Conservation (phyloP, 2,888 invertebrate genomes). For the Mythimna loreyi region DNA sequence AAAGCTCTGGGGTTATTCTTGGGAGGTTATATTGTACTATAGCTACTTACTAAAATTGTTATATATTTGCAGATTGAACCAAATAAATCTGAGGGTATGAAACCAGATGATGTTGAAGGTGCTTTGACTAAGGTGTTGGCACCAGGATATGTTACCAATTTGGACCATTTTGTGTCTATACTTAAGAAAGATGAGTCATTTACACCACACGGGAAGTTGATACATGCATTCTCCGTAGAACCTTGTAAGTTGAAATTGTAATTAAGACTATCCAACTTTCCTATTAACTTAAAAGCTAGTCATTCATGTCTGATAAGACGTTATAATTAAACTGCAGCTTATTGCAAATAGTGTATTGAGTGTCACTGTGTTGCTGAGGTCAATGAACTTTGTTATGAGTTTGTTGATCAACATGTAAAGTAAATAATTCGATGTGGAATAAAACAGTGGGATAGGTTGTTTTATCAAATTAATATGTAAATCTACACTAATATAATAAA, state of each 20-base stretch:
- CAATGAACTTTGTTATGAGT: conserved; percentile 19
- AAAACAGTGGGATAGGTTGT: background rate
- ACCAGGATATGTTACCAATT: conserved; percentile 93
- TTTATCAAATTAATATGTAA: background rate
- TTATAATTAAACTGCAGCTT: conserved; percentile 10
- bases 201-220: conserved; percentile 93
- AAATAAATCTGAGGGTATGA: conserved; percentile 89
- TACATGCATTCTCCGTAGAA: conserved; percentile 91
- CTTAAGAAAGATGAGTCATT: conserved; percentile 94
- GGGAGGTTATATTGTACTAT: conserved; percentile 29
- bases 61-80: conserved; percentile 86
- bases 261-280: background rate
- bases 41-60: background rate
- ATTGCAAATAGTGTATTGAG: conserved; percentile 11
- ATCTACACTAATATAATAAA: too few species aligned
- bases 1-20: background rate
- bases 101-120: conserved; percentile 94
- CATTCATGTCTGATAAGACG: background rate
- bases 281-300: background rate
- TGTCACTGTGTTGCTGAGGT: conserved; percentile 7
- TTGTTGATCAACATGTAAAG: conserved; percentile 24
- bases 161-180: conserved; percentile 93
- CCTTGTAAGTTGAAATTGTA: conserved; percentile 76
- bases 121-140: conserved; percentile 93
- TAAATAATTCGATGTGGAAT: conserved; percentile 1